A percentile compares a stretch with the other conserved stretches of the same genome.
phyloP scores from a whole-genome alignment of 1,140 invertebrate genomes.

The Drosophila grimshawi region DNA sequence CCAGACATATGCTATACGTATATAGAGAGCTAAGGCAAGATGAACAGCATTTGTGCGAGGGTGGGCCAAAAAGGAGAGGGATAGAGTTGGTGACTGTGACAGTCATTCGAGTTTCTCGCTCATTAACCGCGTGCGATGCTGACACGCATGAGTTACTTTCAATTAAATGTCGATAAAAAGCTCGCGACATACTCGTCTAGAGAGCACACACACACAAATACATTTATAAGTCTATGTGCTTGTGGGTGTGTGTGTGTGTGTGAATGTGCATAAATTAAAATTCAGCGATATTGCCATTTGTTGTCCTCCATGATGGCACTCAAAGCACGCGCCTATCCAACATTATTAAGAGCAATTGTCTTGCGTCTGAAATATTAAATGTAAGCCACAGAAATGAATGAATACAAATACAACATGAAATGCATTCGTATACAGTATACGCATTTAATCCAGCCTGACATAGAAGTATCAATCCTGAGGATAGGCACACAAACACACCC shows the following conservation, averaged over 20 bases:
- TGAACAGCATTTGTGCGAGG: background rate
- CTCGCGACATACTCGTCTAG: constrained; percentile 49
- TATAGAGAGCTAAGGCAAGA: constrained; percentile 19
- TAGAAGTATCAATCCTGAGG: background rate
- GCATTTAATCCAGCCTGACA: constrained; percentile 5
- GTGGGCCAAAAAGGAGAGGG: background rate
- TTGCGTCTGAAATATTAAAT: constrained; percentile 49
- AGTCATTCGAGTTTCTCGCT: constrained; percentile 82
- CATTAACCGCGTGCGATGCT: constrained; percentile 81
- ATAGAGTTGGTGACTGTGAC: constrained; percentile 26
- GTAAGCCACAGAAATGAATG: constrained; percentile 20
- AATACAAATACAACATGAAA: constrained; percentile 47
- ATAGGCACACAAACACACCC: constrained; percentile 1
- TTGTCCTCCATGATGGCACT: constrained; percentile 64
- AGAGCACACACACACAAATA: constrained; percentile 5
- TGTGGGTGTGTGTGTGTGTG: constrained; percentile 27
- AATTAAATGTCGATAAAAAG: constrained; percentile 83
- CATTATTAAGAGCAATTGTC: constrained; percentile 66
- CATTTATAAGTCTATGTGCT: constrained; percentile 17
- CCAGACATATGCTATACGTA: constrained; percentile 35
- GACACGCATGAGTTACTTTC: constrained; percentile 82
- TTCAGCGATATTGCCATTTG: constrained; percentile 49
- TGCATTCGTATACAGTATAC: background rate
- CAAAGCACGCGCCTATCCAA: constrained; percentile 54
- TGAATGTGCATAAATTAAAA: constrained; percentile 77